Evolutionary conservation across 1,140 invertebrate genomes (phyloP).

Genomic region (Penaeus vannamei): DNA sequence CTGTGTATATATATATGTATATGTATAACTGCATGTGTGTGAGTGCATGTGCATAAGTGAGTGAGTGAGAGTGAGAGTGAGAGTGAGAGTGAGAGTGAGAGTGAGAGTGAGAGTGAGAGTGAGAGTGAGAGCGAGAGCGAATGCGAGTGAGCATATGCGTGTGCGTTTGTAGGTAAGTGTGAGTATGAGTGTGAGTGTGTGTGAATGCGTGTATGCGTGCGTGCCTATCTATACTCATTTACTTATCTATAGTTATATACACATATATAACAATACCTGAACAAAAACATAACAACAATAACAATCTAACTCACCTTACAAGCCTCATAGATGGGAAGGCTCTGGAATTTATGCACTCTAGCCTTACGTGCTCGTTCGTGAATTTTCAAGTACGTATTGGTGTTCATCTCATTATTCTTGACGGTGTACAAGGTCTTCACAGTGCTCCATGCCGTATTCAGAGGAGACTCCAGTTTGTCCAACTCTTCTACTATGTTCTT

Average conservation of each 20-base stretch:
- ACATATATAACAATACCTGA: neutral
- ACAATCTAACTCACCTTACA: constrained; percentile 74
- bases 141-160: too few relatives aligned
- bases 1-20: constrained; percentile 8
- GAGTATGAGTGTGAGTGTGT: too few relatives aligned
- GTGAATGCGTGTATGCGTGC: neutral
- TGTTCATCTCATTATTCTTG: constrained; percentile 85
- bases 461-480: constrained; percentile 80
- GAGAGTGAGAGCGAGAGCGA: too few relatives aligned
- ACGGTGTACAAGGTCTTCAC: constrained; percentile 86
- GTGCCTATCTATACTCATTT: neutral
- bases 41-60: too few relatives aligned
- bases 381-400: constrained; percentile 81
- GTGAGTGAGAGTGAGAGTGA: too few relatives aligned
- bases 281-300: neutral
- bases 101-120: too few relatives aligned
- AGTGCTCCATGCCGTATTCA: constrained; percentile 89
- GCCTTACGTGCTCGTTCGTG: constrained; percentile 81
- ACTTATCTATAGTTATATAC: neutral
- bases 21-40: too few relatives aligned
- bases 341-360: constrained; percentile 79
- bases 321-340: constrained; percentile 78
- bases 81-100: too few relatives aligned
- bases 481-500: constrained; percentile 83
- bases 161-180: too few relatives aligned